Base-by-base conservation (phyloP, 1,140 invertebrate species). In the Agrypnia vestita region DNA sequence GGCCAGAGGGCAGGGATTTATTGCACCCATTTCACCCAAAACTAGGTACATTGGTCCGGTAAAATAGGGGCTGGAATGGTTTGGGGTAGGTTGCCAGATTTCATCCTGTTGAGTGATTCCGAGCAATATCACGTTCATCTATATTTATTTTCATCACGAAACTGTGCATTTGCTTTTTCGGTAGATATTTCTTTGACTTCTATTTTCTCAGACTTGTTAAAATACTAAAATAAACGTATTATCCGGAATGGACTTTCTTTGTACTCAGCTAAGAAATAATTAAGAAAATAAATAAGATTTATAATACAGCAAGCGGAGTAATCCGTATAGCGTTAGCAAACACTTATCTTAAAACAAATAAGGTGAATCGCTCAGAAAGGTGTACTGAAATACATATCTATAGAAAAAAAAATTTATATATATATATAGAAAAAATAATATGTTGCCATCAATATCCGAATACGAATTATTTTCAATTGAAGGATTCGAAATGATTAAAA, bases 81-180 rank as follows among this genome's bases (percentile, higher is more conserved):
- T 43, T 13, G 61, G 0, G 17, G 61, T 35, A 44, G 61, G 17
- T 59, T 17, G 21, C 19, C 61, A 64, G 61, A 64, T 64, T 64
- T 64, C 61, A 64, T 64, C 61, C 35, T 25, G 61, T 43, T 64
- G 61, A 64, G 61, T 64, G 61, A 64, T 64, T 64, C 25, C 21
- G n/a, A 35, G 10, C 21, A 21, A 15, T 64, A 64, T 13, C 19
- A 35, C 21, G 35, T 64, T 43, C 61, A 6, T 43, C 19, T 13
- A n/a, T 64, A 64, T 64, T 64, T 64, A 64, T 64, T 43, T 35
- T 35, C 61, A 64, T 64, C 61, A 64, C 21, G 19, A 59, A 21
- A 15, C 55, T 21, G 15, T n/a, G 55, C 0, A 19, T 59, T 21
- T 59, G 17, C 55, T 21, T 21, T 59, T 21, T 10, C 0, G 55